These are phyloP conservation scores for Melinaea marsaeus DNA, from an alignment of 2,888 invertebrate genomes.

Conservation along the genomic window DNA sequence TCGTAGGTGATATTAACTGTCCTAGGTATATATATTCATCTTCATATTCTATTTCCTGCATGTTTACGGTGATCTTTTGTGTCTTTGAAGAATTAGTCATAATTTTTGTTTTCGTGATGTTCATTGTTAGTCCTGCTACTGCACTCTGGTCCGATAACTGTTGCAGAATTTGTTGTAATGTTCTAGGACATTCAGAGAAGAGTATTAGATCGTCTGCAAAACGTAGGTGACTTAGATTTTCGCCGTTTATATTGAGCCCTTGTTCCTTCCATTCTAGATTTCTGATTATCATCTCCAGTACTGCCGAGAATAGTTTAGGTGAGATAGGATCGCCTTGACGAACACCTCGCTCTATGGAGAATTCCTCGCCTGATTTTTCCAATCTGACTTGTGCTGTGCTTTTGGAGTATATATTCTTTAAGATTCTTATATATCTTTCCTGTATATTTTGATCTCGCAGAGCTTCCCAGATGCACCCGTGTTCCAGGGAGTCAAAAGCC, in stretches of 20 bases:
- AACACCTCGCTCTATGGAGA: conserved; percentile 15
- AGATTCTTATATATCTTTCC: conserved; percentile 29
- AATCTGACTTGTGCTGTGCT: conserved; percentile 30
- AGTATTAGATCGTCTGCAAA: too few relatives aligned
- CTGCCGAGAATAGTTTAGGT: conserved; percentile 15
- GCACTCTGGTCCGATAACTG: neutral
- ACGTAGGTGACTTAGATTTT: too few relatives aligned
- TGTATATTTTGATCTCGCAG: conserved; percentile 21
- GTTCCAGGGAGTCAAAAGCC: too few relatives aligned
- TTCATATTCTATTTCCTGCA: neutral
- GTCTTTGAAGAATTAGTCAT: neutral
- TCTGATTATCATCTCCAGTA: too few relatives aligned
- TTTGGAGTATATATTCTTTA: conserved; percentile 31
- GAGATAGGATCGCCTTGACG: conserved; percentile 19
- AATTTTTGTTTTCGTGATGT: neutral
- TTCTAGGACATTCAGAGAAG: too few relatives aligned
- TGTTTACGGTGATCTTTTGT: neutral
- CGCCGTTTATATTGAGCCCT: too few relatives aligned
- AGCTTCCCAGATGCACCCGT: too few relatives aligned
- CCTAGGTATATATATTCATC: too few relatives aligned
- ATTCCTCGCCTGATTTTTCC: conserved; percentile 28
- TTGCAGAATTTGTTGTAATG: neutral
- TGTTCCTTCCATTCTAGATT: too few relatives aligned
- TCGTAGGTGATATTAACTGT: too few relatives aligned
- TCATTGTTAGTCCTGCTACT: neutral